Evolutionary conservation across 2,797 vertebrate genomes (phyloP), one percentile per base, ranked within the genome.

Genomic region (Hydrolagus colliei): DNA sequence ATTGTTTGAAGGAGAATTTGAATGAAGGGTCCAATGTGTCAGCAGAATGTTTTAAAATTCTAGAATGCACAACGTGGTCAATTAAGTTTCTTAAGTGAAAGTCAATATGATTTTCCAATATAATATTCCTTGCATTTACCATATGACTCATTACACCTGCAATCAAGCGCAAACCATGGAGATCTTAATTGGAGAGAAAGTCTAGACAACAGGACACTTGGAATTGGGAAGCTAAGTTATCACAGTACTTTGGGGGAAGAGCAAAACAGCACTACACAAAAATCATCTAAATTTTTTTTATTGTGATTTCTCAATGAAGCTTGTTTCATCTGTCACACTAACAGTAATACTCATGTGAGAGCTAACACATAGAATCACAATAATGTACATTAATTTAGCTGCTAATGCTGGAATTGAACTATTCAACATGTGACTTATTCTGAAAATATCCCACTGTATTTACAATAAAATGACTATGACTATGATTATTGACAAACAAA

Each of bases 361-460:
- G 78, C 62, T 52, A 80, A 27, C 67, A 27, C 14, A 80, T 35
- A 63, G 68, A 62, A 18, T 10, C 35, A 27, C 32, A 18, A 13
- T 82, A 27, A 27, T 27, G 27, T 27, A 10, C 16, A 35, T 82
- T 82, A 68, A 82, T 82, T 68, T 32, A 82, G 41, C 27, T 82
- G 63, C 27, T 68, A 68, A 82, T 68, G 79, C 63, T 80, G 61
- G 62, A 80, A 32, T 16, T 63, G 4, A 22, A 79, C 10, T 22
- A 63, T n/a, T 27, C 61, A 82, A 9, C 8, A 27, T 10, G 6
- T 82, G 63, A 82, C 41, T 68, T 32, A 82, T 13, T 12, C 65
- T 82, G 65, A 35, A 63, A 82, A 3, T 18, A 18, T 9, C 63
- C 9, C 4, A 41, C 14, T 68, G 35, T 41, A 18, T 20, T 68